Evolutionary conservation across 2,888 invertebrate genomes (phyloP).

Genomic region (Chromoteleia sp.): DNA sequence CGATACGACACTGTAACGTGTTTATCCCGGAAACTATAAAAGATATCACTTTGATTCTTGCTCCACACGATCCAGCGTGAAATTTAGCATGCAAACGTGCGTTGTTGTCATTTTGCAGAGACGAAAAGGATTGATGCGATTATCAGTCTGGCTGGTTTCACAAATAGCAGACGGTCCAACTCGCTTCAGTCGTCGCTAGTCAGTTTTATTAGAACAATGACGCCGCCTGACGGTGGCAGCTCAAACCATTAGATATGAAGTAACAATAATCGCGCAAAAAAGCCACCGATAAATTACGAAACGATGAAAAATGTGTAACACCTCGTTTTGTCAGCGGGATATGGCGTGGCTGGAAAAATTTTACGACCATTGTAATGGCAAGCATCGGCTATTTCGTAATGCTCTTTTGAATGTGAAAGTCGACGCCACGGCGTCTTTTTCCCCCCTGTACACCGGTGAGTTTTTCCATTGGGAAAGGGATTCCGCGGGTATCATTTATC

Average conservation of each 20-base stretch:
- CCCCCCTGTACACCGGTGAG: background rate
- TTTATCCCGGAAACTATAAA: background rate
- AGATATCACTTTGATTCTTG: background rate
- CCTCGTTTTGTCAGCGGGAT: constrained; percentile 47
- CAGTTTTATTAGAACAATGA: too few relatives aligned
- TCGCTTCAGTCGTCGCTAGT: too few relatives aligned
- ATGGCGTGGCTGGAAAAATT: constrained; percentile 35
- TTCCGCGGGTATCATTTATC: constrained; percentile 40
- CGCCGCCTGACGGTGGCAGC: background rate
- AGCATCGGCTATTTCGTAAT: constrained; percentile 27
- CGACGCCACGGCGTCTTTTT: constrained; percentile 4
- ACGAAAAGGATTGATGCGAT: background rate
- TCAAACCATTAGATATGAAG: constrained; percentile 2
- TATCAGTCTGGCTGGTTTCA: background rate
- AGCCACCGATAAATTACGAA: constrained; percentile 35
- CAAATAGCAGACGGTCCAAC: background rate
- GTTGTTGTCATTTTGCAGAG: background rate
- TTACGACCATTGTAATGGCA: constrained; percentile 47
- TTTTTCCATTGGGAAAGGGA: constrained; percentile 25
- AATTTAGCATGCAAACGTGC: background rate
- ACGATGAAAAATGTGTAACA: constrained; percentile 53
- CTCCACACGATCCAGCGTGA: background rate
- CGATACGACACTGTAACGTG: background rate
- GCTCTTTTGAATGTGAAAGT: constrained; percentile 35
- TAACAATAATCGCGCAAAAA: constrained; percentile 37